A percentile compares a stretch with the other conserved stretches of the same genome.
phyloP scores from a whole-genome alignment of 2,113 vertebrate genomes.

The Antechinus stuartii region DNA sequence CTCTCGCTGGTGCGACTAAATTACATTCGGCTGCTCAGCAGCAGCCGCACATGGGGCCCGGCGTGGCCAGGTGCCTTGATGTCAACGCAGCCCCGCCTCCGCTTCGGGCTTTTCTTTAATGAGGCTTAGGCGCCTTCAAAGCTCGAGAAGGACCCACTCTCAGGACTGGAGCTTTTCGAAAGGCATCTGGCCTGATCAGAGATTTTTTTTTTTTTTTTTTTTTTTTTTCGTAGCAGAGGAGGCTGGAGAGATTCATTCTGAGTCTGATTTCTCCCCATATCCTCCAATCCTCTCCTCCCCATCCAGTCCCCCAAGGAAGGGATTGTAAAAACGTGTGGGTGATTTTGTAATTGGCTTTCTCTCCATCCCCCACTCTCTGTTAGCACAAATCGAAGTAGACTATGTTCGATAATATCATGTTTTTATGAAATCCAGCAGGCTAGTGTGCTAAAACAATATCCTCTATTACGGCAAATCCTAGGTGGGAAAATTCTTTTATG shows the following conservation, averaged over 20 bases:
- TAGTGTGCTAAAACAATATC: conserved; percentile 59
- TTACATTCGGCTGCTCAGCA: conserved; percentile 90
- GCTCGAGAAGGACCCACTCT: conserved; percentile 82
- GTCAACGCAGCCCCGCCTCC: conserved; percentile 83
- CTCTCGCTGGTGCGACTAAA: conserved; percentile 88
- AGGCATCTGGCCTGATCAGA: conserved; percentile 76
- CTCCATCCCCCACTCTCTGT: not conserved
- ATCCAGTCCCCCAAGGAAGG: conserved; percentile 25
- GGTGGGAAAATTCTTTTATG: conserved; percentile 39
- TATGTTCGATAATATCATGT: conserved; percentile 61
- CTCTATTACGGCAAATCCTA: not conserved
- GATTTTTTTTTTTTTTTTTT: conserved; percentile 53
- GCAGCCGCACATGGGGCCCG: conserved; percentile 86
- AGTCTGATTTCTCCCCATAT: not conserved
- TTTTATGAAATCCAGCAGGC: conserved; percentile 72
- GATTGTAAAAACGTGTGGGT: conserved; percentile 66
- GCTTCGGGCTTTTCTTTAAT: conserved; percentile 85
- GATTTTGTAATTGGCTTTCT: conserved; percentile 56
- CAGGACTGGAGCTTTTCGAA: conserved; percentile 81
- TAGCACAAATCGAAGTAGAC: conserved; percentile 56
- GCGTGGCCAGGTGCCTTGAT: conserved; percentile 87
- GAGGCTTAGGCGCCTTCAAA: conserved; percentile 88
- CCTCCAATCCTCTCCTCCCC: not conserved
- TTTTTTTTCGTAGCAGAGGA: conserved; percentile 61
- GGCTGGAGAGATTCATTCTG: conserved; percentile 49